A percentile compares a stretch with the other conserved stretches of the same genome.
Evolutionary conservation across 2,888 invertebrate species (phyloP).

Genomic region (Cephus runcator): DNA sequence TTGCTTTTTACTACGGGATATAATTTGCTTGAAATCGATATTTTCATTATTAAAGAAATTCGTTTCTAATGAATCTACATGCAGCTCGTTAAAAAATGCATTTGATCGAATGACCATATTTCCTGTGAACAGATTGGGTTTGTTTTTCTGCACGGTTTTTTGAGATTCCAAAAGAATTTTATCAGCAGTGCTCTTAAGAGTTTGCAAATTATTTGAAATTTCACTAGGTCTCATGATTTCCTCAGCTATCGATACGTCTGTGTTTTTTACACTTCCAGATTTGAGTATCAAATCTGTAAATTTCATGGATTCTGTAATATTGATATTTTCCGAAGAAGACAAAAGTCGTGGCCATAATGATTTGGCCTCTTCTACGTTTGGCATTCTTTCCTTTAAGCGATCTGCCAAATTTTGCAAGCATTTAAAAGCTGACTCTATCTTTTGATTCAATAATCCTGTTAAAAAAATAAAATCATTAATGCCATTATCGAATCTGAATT

Average conservation of each 20-base stretch:
- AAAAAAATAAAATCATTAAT: background rate
- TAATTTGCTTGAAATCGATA: constrained; percentile 14
- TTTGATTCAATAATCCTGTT: background rate
- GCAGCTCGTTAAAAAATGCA: constrained; percentile 38
- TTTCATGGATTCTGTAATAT: constrained; percentile 21
- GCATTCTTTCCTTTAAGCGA: constrained; percentile 33
- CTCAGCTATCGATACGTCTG: constrained; percentile 16
- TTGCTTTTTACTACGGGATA: constrained; percentile 21
- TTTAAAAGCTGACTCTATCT: background rate
- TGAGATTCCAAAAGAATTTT: constrained; percentile 8
- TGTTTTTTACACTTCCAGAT: constrained; percentile 25
- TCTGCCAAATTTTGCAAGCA: constrained; percentile 42
- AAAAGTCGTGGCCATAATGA: constrained; percentile 37
- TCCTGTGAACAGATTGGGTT: constrained; percentile 22
- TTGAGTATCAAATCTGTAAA: constrained; percentile 34
- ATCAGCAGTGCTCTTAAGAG: constrained; percentile 11
- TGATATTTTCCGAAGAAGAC: constrained; percentile 27
- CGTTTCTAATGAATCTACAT: constrained; percentile 36
- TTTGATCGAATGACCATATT: constrained; percentile 34
- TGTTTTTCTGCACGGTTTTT: constrained; percentile 4
- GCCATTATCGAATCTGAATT: background rate
- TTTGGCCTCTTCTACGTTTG: constrained; percentile 32
- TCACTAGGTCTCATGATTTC: constrained; percentile 14
- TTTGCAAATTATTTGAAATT: constrained; percentile 9
- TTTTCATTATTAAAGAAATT: constrained; percentile 36